Evolutionary conservation across 1,140 invertebrate species (phyloP).

Genomic region (Adelges cooleyi): DNA sequence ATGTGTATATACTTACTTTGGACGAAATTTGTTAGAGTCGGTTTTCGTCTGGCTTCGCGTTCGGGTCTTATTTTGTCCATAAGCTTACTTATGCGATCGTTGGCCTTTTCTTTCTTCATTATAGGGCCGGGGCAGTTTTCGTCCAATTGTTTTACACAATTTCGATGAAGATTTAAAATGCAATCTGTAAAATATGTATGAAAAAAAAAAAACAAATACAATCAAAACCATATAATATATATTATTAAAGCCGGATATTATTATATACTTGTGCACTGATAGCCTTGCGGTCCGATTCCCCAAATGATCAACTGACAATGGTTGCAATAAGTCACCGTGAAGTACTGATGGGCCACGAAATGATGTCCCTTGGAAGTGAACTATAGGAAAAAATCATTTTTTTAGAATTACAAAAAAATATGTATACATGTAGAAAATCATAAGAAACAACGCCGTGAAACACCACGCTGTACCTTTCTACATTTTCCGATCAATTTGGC

Average conservation of each 20-base stretch:
- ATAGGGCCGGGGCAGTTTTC: slow-evolving; percentile 73
- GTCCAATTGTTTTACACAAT: slow-evolving; percentile 67
- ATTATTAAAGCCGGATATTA: background rate
- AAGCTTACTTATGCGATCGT: slow-evolving; percentile 57
- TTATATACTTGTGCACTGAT: slow-evolving; percentile 71
- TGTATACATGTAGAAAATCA: background rate
- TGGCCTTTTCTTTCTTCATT: slow-evolving; percentile 51
- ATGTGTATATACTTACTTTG: slow-evolving; percentile 39
- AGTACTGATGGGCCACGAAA: slow-evolving; percentile 78
- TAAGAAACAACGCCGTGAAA: background rate
- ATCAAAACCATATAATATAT: background rate
- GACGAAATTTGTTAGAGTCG: slow-evolving; percentile 40
- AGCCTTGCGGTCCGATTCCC: slow-evolving; percentile 88
- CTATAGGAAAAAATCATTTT: slow-evolving; percentile 36
- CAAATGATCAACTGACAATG: slow-evolving; percentile 85
- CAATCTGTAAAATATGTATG: slow-evolving; percentile 52
- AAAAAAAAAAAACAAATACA: background rate
- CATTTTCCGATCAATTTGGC: slow-evolving; percentile 57
- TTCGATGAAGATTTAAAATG: slow-evolving; percentile 75
- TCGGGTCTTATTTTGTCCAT: slow-evolving; percentile 61
- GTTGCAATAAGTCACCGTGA: slow-evolving; percentile 79
- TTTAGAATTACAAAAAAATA: background rate
- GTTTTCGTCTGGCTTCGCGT: slow-evolving; percentile 41
- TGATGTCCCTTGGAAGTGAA: slow-evolving; percentile 76
- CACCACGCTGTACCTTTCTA: slow-evolving; percentile 62